These are phyloP conservation scores for Ophraella communa DNA, from an alignment of 2,888 invertebrate genomes.

Conservation along the genomic window DNA sequence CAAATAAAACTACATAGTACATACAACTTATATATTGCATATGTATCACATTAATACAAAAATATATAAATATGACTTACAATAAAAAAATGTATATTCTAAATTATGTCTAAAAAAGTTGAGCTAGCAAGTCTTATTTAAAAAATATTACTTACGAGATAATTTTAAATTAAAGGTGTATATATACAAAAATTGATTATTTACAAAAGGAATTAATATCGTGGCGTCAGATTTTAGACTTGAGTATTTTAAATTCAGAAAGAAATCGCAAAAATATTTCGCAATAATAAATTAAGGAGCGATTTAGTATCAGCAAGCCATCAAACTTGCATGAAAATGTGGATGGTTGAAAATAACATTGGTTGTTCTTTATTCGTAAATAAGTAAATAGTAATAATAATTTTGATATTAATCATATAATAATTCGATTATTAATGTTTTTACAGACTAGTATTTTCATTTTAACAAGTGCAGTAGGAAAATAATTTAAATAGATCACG, in stretches of 20 bases:
- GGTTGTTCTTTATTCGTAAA: too few relatives aligned
- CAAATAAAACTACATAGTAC: slow-evolving; percentile 11
- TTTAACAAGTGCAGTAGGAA: background rate
- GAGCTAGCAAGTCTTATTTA: slow-evolving; percentile 40
- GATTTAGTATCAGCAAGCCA: too few relatives aligned
- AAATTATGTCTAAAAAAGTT: slow-evolving; percentile 40
- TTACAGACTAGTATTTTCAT: background rate
- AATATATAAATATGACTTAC: slow-evolving; percentile 42
- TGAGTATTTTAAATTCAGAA: background rate
- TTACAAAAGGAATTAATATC: slow-evolving; percentile 6
- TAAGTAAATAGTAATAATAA: too few relatives aligned
- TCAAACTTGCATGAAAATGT: too few relatives aligned
- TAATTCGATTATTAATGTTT: too few relatives aligned
- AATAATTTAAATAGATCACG: too few relatives aligned
- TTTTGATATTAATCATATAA: too few relatives aligned
- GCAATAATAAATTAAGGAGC: too few relatives aligned
- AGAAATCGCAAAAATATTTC: background rate
- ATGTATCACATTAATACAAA: slow-evolving; percentile 44
- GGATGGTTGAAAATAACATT: too few relatives aligned
- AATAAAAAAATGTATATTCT: slow-evolving; percentile 35
- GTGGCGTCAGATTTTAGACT: background rate
- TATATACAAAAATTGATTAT: slow-evolving; percentile 27
- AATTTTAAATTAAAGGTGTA: slow-evolving; percentile 20
- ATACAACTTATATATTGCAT: slow-evolving; percentile 37
- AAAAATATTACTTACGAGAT: slow-evolving; percentile 13